Base-by-base conservation (phyloP, 2,888 invertebrate genomes). In the Amiota minor region DNA sequence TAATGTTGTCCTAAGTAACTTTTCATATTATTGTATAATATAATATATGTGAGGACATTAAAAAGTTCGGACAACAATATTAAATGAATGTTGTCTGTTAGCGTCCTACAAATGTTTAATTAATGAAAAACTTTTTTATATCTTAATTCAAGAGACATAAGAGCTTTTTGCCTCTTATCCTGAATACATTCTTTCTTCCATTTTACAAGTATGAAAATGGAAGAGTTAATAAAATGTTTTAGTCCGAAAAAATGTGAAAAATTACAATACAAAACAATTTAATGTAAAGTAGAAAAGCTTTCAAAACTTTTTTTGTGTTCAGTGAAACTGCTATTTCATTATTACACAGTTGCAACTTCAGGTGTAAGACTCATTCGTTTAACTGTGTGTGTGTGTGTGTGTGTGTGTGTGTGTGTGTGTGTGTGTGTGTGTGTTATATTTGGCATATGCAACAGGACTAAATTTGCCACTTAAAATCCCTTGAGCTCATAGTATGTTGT, bases 301-400 rank as follows among this genome's bases (percentile, higher is more conserved):
- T 79, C 77, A 76, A 84, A 81, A 83, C 80, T 79, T 79, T 82
- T 78, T 80, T 78, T 81, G 74, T 53, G 74, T 65, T 50, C 2
- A 62, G 45, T 1, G 12, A 18, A 47, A 16, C 20, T 50, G 67
- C 9, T n/a, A 50, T 12, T n/a, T 6, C 18, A 53, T 12, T 59
- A 11, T 12, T 10, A 20, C 10, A 20, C 59, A 35, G 35, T 6
- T 35, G 6, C 2, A 35, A 6, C 0, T 35, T 35, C 35, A 59
- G 59, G 16, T 56, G 16, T 16, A 9, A 16, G 18, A 50, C 53
- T n/a, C 35, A n/a, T 12, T 12, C 53, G 14, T n/a, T n/a, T n/a
- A n/a, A n/a, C n/a, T 50, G 53, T 12, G 53, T 50, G n/a, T 50
- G n/a, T 50, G 12, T 50, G 1, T 50, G 11, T 50, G 11, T 1